These are phyloP conservation scores for Halcyon smyrnensis DNA, from an alignment of 2,797 vertebrate genomes.

Conservation along the genomic window DNA sequence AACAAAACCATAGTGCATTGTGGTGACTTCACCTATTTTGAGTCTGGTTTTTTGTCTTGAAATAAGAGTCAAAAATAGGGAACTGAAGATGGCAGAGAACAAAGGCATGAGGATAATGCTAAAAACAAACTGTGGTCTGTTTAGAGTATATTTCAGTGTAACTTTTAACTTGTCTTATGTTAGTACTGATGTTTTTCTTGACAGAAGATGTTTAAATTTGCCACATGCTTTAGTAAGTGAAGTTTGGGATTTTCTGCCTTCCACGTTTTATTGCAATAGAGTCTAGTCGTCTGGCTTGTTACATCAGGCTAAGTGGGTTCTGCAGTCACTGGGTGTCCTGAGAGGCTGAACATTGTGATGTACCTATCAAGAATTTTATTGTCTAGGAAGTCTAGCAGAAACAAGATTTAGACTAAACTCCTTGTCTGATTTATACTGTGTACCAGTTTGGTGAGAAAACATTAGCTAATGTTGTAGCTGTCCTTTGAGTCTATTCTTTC, in stretches of 20 bases:
- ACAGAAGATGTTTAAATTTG: neutral
- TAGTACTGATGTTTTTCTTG: neutral
- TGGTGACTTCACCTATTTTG: neutral
- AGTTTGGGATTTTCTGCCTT: neutral
- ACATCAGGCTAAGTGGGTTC: neutral
- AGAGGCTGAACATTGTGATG: neutral
- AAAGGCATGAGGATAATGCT: neutral
- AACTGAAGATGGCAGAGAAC: neutral
- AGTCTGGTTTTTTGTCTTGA: neutral
- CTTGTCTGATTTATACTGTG: neutral
- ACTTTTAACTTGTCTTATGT: neutral
- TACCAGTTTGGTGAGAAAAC: neutral
- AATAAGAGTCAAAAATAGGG: neutral
- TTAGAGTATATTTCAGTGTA: neutral
- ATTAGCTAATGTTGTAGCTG: neutral
- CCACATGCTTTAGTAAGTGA: neutral
- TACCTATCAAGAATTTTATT: neutral
- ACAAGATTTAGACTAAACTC: neutral
- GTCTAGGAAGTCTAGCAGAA: neutral
- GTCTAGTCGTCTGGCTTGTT: neutral
- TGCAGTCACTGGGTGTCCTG: neutral
- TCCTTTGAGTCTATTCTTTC: neutral
- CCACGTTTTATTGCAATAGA: accelerated
- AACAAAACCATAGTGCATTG: neutral
- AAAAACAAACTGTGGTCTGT: neutral